Base-by-base conservation (phyloP, 1,140 invertebrate species). In the Bombyx mandarina region DNA sequence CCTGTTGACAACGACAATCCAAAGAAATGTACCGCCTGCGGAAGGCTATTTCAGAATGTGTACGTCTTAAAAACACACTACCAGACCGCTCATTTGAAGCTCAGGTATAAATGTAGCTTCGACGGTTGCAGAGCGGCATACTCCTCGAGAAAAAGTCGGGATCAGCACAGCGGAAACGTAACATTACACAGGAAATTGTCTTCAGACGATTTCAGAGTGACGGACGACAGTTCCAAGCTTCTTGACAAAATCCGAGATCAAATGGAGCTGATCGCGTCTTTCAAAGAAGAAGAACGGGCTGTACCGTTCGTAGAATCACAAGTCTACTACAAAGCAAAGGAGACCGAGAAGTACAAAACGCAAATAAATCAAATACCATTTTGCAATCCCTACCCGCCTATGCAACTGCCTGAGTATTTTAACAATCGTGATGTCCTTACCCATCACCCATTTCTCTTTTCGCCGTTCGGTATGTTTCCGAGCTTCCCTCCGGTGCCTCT, bases 101-200 rank as follows among this genome's bases (percentile, higher is more conserved):
- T 98, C 58, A 97, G 98, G 93, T 97, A 99, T 84, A 96, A 95
- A 73, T 99, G 98, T 87, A 97, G 93, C 62, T 94, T 98, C 3
- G 96, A 98, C 61, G 97, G 97, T n/a, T 99, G 97, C 77, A 96
- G 96, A 79, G 97, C 97, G 0, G 94, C 96, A 0, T 99, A 99
- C 77, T 96, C 96, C n/a, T 98, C 97, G 1, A 98, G 97, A 79
- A 88, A 96, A 52, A 97, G 95, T 63, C 91, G 97, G 58, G 97
- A 99, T 75, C 89, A 97, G 3, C 97, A 99, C 81, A 97, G 95
- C 69, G 93, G 96, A 1, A 99, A 99, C 77, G 88, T 96, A 44
- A 98, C 97, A 73, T 89, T 99, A 10, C 97, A 99, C 74, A 90
- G 95, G 57, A 97, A 97, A 80, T 88, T 97, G 42, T 78, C 97